phyloP scores from a whole-genome alignment of 1,140 invertebrate genomes.

The Polypedilum pembai region DNA sequence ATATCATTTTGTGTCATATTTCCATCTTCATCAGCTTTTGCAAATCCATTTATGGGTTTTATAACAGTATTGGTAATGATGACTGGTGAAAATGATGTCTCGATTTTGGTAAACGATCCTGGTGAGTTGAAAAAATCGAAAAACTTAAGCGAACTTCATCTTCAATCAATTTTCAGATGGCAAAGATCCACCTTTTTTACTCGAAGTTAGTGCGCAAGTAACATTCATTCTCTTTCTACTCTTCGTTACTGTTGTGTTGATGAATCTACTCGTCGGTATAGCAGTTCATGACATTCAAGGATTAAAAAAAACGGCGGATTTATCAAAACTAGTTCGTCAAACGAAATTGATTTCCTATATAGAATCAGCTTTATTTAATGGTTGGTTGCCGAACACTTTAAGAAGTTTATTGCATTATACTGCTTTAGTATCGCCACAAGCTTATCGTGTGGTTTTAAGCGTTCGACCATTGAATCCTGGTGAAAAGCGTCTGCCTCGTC shows the following conservation, averaged over 20 bases:
- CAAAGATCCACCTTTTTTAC: slow-evolving; percentile 51
- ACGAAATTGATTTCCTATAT: slow-evolving; percentile 69
- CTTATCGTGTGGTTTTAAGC: slow-evolving; percentile 65
- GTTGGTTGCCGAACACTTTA: slow-evolving; percentile 61
- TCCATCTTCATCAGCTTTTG: slow-evolving; percentile 67
- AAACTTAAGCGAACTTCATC: no score
- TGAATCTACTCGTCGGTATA: slow-evolving; percentile 73
- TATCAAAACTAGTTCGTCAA: slow-evolving; percentile 67
- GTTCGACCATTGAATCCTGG: slow-evolving; percentile 72
- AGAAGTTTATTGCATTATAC: slow-evolving; percentile 63
- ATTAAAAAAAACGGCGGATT: slow-evolving; percentile 64
- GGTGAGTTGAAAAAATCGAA: no score
- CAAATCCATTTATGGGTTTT: slow-evolving; percentile 67
- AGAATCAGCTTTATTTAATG: slow-evolving; percentile 60
- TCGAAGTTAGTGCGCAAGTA: slow-evolving; percentile 63
- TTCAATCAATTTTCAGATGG: slow-evolving; percentile 40
- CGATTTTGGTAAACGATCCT: slow-evolving; percentile 56
- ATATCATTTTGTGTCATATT: slow-evolving; percentile 81
- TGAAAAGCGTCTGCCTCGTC: slow-evolving; percentile 65
- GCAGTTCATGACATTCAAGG: slow-evolving; percentile 74
- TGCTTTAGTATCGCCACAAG: slow-evolving; percentile 64
- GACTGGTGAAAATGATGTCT: slow-evolving; percentile 74
- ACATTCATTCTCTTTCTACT: slow-evolving; percentile 65
- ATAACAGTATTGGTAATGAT: slow-evolving; percentile 83
- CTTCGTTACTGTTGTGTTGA: slow-evolving; percentile 71